These are phyloP conservation scores for Aethina tumida DNA, from an alignment of 1,140 invertebrate genomes.

Conservation along the genomic window DNA sequence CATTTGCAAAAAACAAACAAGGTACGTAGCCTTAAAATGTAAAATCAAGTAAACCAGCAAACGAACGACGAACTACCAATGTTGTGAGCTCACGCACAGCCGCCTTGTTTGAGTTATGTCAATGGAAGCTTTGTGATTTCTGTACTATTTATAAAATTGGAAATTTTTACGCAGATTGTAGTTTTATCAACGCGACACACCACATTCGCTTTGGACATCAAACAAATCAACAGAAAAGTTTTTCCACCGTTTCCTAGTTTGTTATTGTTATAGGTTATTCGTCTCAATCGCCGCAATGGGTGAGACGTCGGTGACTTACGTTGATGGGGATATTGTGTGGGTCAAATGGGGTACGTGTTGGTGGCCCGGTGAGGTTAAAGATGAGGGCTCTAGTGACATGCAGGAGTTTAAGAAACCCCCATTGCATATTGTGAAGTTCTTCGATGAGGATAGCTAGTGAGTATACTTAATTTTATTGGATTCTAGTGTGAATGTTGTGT, in stretches of 20 bases:
- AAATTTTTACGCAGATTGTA: too few species aligned
- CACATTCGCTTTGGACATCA: too few species aligned
- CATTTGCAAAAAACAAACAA: slow-evolving; percentile 25
- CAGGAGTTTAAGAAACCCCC: slow-evolving; percentile 53
- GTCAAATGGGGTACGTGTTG: slow-evolving; percentile 65
- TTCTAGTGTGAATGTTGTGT: not conserved
- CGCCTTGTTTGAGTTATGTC: slow-evolving; percentile 4
- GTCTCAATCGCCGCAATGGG: slow-evolving; percentile 39
- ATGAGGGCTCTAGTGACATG: slow-evolving; percentile 49
- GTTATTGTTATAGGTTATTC: slow-evolving; percentile 2
- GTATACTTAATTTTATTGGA: slow-evolving; percentile 30
- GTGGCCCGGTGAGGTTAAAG: slow-evolving; percentile 71
- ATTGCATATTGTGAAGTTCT: slow-evolving; percentile 70
- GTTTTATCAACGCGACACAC: too few species aligned
- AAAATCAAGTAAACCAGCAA: slow-evolving; percentile 9
- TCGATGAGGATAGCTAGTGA: slow-evolving; percentile 72
- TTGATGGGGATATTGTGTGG: slow-evolving; percentile 69
- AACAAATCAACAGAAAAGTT: slow-evolving; percentile 2
- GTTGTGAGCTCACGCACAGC: slow-evolving; percentile 1
- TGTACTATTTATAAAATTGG: slow-evolving; percentile 3
- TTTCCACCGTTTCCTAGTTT: not conserved
- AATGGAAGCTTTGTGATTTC: slow-evolving; percentile 3
- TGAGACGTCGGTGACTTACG: slow-evolving; percentile 54
- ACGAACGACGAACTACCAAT: slow-evolving; percentile 10
- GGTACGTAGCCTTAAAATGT: not conserved